Percentiles rank a stretch among this genome's conserved stretches.
phyloP scores from a whole-genome alignment of 2,888 invertebrate genomes.

The Vannuccia rotundouncinata region DNA sequence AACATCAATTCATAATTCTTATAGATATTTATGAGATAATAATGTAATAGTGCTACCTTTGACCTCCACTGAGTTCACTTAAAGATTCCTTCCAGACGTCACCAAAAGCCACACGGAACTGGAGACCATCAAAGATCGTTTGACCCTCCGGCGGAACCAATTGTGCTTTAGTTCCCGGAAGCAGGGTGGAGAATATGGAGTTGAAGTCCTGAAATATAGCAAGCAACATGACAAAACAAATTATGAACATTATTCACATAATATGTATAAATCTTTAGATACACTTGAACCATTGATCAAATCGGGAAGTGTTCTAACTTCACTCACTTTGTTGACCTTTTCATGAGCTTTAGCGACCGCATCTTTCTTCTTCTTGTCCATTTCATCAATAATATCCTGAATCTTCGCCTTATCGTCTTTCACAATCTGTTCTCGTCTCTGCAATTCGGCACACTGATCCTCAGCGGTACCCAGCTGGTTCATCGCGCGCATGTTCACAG shows the following conservation, averaged over 20 bases:
- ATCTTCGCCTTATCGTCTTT: constrained; percentile 70
- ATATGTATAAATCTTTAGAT: not conserved
- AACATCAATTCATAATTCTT: no score
- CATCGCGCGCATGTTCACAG: constrained; percentile 75
- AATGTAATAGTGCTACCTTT: constrained; percentile 62
- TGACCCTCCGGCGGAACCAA: constrained; percentile 71
- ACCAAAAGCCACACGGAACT: constrained; percentile 83
- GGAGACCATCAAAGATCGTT: constrained; percentile 75
- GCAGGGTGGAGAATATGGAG: constrained; percentile 79
- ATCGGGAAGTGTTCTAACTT: no score
- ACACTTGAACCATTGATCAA: no score
- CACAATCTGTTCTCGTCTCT: constrained; percentile 68
- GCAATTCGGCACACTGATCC: constrained; percentile 69
- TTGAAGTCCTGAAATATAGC: constrained; percentile 67
- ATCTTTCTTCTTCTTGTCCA: constrained; percentile 82
- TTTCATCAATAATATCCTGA: constrained; percentile 68
- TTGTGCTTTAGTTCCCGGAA: constrained; percentile 81
- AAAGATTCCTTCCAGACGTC: constrained; percentile 90
- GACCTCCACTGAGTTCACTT: constrained; percentile 90
- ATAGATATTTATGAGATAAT: no score
- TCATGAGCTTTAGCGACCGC: constrained; percentile 75
- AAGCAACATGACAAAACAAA: not conserved
- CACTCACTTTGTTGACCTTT: constrained; percentile 68
- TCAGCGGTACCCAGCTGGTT: constrained; percentile 77
- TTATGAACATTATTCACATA: not conserved